These are phyloP conservation scores for Heteromormyrus szaboi DNA, from an alignment of 2,797 vertebrate species.

Conservation along the genomic window DNA sequence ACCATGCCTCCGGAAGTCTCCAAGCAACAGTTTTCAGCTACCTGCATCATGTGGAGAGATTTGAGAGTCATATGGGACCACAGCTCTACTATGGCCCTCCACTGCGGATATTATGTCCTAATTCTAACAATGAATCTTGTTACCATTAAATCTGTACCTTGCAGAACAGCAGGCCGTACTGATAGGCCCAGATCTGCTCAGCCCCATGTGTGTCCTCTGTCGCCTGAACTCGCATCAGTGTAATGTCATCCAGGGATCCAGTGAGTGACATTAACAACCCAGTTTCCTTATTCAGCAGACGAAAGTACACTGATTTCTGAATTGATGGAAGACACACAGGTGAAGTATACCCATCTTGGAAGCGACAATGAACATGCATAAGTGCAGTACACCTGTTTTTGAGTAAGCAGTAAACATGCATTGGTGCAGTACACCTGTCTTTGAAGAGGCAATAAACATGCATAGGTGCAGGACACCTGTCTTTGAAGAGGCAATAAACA, in stretches of 20 bases:
- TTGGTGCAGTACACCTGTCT: neutral
- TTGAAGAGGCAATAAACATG: neutral
- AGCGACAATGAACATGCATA: neutral
- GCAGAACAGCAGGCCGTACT: constrained; percentile 75
- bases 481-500: constrained; percentile 18
- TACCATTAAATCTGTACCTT: constrained; percentile 56
- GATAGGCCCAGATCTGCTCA: constrained; percentile 86
- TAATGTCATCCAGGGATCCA: constrained; percentile 77
- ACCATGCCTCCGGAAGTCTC: constrained; percentile 69
- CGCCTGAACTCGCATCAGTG: constrained; percentile 78
- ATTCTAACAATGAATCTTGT: neutral
- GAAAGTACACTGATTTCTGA: constrained; percentile 61
- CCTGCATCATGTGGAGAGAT: constrained; percentile 47
- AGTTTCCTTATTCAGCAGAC: constrained; percentile 71
- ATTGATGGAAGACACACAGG: neutral
- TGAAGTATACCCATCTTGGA: constrained; percentile 72
- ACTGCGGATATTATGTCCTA: neutral
- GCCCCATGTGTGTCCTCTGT: constrained; percentile 65
- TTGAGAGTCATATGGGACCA: neutral
- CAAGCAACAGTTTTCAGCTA: constrained; percentile 81
- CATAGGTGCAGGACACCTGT: neutral
- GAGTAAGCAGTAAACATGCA: neutral
- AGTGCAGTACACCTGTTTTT: neutral
- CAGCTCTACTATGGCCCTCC: neutral
- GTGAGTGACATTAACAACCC: constrained; percentile 77